Percentiles rank a stretch among this genome's conserved stretches.
These are phyloP conservation scores for Nomada ruficornis DNA, from an alignment of 2,888 invertebrate genomes.

Conservation along the genomic window DNA sequence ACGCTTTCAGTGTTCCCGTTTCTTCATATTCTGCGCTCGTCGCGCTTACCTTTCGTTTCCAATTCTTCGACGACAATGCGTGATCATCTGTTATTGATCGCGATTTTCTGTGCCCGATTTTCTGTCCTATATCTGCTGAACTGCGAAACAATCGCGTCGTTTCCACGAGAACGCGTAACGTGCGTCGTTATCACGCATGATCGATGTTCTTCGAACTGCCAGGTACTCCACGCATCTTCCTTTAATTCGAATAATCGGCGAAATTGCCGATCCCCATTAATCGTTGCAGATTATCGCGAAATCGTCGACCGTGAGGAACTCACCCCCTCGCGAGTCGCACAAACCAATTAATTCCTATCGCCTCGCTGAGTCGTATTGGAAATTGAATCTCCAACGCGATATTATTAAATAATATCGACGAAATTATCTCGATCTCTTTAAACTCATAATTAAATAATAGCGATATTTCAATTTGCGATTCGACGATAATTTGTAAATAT, in stretches of 20 bases:
- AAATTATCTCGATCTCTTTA: too few species aligned
- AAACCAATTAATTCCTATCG: conserved; percentile 42
- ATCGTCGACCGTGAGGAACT: background rate
- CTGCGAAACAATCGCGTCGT: conserved; percentile 7
- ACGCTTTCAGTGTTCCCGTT: background rate
- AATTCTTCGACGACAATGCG: background rate
- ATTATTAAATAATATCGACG: too few species aligned
- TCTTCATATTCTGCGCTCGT: background rate
- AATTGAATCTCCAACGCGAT: background rate
- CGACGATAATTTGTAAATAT: too few species aligned
- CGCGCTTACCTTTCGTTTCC: background rate
- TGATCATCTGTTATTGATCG: conserved; percentile 6
- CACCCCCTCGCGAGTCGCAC: background rate
- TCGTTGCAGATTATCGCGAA: conserved; percentile 7
- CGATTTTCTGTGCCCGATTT: conserved; percentile 6
- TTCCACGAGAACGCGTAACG: conserved; percentile 20
- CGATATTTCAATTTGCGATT: too few species aligned
- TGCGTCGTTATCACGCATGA: conserved; percentile 33
- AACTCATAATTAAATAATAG: too few species aligned
- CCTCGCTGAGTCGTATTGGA: conserved; percentile 1
- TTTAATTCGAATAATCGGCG: conserved; percentile 20
- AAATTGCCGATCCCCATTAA: conserved; percentile 4
- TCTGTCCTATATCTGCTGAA: background rate
- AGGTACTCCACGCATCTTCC: conserved; percentile 15
- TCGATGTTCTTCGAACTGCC: background rate